Evolutionary conservation across 2,888 invertebrate species (phyloP).

Genomic region (Linnaemya tessellans): DNA sequence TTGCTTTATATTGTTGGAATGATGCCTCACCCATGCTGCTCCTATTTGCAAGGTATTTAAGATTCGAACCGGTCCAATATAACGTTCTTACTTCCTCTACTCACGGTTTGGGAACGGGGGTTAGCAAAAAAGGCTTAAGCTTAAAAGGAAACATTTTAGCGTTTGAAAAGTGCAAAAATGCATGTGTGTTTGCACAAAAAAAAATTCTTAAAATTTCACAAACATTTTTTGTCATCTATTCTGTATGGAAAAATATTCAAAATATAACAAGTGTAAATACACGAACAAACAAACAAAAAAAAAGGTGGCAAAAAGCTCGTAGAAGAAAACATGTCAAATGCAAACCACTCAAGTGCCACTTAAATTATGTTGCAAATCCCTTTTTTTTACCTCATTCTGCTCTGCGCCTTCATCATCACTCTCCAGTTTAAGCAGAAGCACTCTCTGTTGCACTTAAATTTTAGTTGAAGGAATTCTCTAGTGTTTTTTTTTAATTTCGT

Average conservation of each 20-base stretch:
- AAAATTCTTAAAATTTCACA: not conserved
- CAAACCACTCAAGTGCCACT: conserved; percentile 66
- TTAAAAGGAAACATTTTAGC: no score
- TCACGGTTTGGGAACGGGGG: no score
- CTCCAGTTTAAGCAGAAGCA: conserved; percentile 12
- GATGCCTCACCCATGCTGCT: no score
- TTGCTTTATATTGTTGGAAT: no score
- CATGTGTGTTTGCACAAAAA: not conserved
- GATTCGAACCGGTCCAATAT: no score
- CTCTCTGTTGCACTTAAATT: conserved; percentile 28
- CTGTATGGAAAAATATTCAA: conserved; percentile 22
- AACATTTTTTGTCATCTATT: not conserved
- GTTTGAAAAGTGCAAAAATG: not conserved
- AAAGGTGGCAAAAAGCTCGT: not conserved
- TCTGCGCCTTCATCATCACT: not conserved
- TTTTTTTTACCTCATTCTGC: conserved; percentile 9
- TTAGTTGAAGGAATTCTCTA: conserved; percentile 45
- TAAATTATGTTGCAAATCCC: conserved; percentile 51
- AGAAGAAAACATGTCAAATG: conserved; percentile 57
- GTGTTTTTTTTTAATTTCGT: conserved; percentile 1
- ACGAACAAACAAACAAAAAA: not conserved
- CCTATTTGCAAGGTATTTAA: no score
- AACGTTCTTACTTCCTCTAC: no score
- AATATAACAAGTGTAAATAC: conserved; percentile 29
- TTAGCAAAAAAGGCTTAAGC: no score